phyloP scores from a whole-genome alignment of 2,113 vertebrate species.

The Callaeas wilsoni region DNA sequence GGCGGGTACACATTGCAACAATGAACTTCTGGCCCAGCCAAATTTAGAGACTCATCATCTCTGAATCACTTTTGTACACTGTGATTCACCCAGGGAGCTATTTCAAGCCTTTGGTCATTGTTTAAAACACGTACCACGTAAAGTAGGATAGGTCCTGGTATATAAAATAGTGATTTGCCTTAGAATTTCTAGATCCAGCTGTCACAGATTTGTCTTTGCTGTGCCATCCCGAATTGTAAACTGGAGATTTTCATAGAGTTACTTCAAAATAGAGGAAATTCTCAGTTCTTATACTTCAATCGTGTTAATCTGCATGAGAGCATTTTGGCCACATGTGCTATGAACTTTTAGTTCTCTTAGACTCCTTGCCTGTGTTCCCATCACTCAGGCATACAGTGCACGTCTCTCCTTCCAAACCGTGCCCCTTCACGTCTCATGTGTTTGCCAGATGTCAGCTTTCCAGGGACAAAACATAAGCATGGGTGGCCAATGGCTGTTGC shows the following conservation, averaged over 20 bases:
- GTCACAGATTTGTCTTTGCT: neutral
- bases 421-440: neutral
- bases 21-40: neutral
- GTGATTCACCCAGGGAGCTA: neutral
- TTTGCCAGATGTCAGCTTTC: constrained; percentile 16
- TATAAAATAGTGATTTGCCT: neutral
- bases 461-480: neutral
- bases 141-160: neutral
- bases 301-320: neutral
- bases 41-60: neutral
- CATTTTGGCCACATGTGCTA: neutral
- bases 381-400: neutral
- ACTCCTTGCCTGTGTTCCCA: neutral
- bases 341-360: neutral
- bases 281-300: neutral
- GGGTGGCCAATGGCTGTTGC: neutral
- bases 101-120: neutral
- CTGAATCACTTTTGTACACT: neutral
- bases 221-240: neutral
- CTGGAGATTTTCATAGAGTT: neutral
- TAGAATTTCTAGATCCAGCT: neutral
- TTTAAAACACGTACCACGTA: rapidly evolving
- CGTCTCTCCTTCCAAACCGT: rapidly evolving
- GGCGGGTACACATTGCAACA: neutral
- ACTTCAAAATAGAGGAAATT: neutral